Evolutionary conservation across 1,140 invertebrate species (phyloP).

Genomic region (Leguminivora glycinivorella): DNA sequence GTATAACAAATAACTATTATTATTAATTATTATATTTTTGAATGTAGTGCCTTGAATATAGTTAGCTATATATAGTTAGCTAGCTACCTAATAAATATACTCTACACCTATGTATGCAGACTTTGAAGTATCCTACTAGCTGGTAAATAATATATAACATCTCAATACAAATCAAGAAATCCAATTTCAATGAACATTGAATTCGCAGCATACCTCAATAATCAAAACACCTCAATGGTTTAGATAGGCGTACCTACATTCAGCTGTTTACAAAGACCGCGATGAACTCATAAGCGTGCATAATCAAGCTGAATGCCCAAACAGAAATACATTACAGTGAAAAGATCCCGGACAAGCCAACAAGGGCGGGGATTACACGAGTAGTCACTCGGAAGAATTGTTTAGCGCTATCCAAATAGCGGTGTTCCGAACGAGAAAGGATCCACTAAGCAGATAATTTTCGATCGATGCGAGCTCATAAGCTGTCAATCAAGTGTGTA

Average conservation of each 20-base stretch:
- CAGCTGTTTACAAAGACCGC: slow-evolving; percentile 37
- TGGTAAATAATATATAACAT: background rate
- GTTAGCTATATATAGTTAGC: too few relatives aligned
- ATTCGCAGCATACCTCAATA: background rate
- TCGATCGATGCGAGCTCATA: slow-evolving; percentile 54
- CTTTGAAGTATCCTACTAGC: too few relatives aligned
- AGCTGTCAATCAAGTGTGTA: slow-evolving; percentile 66
- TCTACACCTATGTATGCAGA: too few relatives aligned
- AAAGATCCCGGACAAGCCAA: slow-evolving; percentile 50
- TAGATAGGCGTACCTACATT: slow-evolving; percentile 6
- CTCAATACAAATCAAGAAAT: background rate
- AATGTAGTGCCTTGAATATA: too few relatives aligned
- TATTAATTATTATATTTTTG: too few relatives aligned
- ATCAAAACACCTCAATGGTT: slow-evolving; percentile 21
- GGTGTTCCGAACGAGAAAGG: slow-evolving; percentile 56
- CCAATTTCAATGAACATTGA: background rate
- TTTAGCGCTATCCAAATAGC: slow-evolving; percentile 76
- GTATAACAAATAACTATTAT: too few relatives aligned
- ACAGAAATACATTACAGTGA: slow-evolving; percentile 52
- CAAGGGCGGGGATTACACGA: slow-evolving; percentile 58
- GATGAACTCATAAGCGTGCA: slow-evolving; percentile 58
- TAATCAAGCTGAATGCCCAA: slow-evolving; percentile 66
- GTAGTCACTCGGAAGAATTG: slow-evolving; percentile 73
- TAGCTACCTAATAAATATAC: too few relatives aligned
- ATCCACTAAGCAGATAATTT: slow-evolving; percentile 75